Conservation (phyloP, 2,797 vertebrate genomes). For the Danio tinwini region DNA sequence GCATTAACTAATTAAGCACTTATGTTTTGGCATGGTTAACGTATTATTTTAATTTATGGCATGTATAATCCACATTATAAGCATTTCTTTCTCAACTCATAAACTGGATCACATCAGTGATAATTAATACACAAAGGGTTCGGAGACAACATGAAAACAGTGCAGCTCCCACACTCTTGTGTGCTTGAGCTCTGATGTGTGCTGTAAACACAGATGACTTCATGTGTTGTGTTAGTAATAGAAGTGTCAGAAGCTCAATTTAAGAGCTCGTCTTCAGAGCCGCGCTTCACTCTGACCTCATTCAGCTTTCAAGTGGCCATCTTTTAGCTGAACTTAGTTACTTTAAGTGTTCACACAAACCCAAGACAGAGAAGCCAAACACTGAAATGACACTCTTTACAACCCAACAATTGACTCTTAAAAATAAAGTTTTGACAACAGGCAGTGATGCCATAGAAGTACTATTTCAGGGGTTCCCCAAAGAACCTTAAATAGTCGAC, state of each 20-base stretch:
- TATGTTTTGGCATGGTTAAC: background rate
- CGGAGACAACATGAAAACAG: conserved; percentile 17
- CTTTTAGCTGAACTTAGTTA: conserved; percentile 60
- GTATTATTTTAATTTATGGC: conserved; percentile 21
- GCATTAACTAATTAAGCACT: background rate
- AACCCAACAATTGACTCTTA: background rate
- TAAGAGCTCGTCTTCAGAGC: conserved; percentile 72
- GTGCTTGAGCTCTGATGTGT: conserved; percentile 31
- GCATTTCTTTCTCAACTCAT: background rate
- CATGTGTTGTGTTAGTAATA: conserved; percentile 34
- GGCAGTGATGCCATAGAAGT: too few species aligned
- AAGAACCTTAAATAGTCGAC: too few species aligned
- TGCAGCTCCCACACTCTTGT: conserved; percentile 12
- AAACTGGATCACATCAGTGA: conserved; percentile 27
- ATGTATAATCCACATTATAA: background rate
- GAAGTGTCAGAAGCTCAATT: conserved; percentile 61
- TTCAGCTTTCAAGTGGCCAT: conserved; percentile 74
- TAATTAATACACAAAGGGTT: conserved; percentile 30
- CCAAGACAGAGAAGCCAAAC: conserved; percentile 8
- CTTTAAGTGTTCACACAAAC: conserved; percentile 15
- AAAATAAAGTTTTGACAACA: too few species aligned
- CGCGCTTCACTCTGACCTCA: conserved; percentile 71
- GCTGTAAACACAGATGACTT: conserved; percentile 46
- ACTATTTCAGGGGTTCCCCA: too few species aligned
- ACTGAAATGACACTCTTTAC: conserved; percentile 1